Percentiles rank a stretch among this genome's conserved stretches.
phyloP scores from a whole-genome alignment of 2,888 invertebrate species.

The Leptinotarsa rubiginosa region DNA sequence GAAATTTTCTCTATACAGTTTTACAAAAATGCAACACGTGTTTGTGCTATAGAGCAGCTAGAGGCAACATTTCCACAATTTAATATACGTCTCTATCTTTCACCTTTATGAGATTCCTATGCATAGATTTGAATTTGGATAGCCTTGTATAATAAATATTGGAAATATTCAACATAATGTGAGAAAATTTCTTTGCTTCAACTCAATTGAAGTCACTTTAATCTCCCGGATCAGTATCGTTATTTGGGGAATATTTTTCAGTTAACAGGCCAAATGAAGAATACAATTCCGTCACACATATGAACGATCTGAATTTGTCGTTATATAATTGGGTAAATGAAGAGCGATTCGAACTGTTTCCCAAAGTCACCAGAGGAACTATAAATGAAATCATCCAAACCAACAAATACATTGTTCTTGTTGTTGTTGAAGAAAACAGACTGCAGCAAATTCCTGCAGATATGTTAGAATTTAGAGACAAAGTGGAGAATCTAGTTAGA shows the following conservation, averaged over 20 bases:
- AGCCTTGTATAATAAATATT: too few species aligned
- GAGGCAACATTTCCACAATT: too few species aligned
- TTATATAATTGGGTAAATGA: slow-evolving; percentile 89
- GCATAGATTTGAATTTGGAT: too few species aligned
- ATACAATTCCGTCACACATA: slow-evolving; percentile 55
- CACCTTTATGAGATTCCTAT: too few species aligned
- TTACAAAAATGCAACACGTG: too few species aligned
- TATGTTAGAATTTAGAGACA: slow-evolving; percentile 81
- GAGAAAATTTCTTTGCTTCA: too few species aligned
- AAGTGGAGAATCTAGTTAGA: slow-evolving; percentile 72
- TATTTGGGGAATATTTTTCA: slow-evolving; percentile 28
- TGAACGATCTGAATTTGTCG: slow-evolving; percentile 74
- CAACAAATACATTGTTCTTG: slow-evolving; percentile 87
- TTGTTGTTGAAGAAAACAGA: slow-evolving; percentile 89
- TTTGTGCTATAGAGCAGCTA: too few species aligned
- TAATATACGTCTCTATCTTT: too few species aligned
- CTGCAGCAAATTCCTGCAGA: slow-evolving; percentile 82
- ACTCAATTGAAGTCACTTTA: too few species aligned
- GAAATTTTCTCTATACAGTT: too few species aligned
- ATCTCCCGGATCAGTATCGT: neutral
- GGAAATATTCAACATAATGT: too few species aligned
- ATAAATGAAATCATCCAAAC: slow-evolving; percentile 86
- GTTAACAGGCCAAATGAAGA: slow-evolving; percentile 35
- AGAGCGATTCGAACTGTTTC: slow-evolving; percentile 89
- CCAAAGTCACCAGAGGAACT: slow-evolving; percentile 86